These are phyloP conservation scores for Sphinx pinastri DNA, from an alignment of 2,888 invertebrate genomes.

Conservation along the genomic window DNA sequence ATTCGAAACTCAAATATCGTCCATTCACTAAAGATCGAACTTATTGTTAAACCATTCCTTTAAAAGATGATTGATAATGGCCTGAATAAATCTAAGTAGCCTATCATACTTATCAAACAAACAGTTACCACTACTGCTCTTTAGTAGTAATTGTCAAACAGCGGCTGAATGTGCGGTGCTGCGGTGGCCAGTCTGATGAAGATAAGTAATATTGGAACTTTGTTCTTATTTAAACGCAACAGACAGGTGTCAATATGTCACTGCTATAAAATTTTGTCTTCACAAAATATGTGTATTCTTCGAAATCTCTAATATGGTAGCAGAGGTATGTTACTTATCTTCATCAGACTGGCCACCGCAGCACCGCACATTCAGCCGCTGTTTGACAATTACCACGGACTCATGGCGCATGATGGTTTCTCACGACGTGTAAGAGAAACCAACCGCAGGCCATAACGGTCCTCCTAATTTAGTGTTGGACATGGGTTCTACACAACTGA, in stretches of 20 bases:
- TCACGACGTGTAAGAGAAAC: constrained; percentile 63
- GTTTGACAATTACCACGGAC: constrained; percentile 68
- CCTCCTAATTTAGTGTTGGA: constrained; percentile 45
- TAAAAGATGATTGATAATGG: too few relatives aligned
- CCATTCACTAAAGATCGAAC: background rate
- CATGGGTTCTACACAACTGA: background rate
- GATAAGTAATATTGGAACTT: too few relatives aligned
- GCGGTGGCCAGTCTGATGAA: constrained; percentile 51
- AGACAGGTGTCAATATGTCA: too few relatives aligned
- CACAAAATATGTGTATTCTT: too few relatives aligned
- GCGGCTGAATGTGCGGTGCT: constrained; percentile 58
- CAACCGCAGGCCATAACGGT: constrained; percentile 56
- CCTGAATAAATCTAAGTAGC: too few relatives aligned
- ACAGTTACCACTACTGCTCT: too few relatives aligned
- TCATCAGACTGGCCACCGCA: constrained; percentile 53
- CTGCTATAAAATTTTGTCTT: too few relatives aligned
- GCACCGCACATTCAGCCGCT: constrained; percentile 57
- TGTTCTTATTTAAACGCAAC: too few relatives aligned
- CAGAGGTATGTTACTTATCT: background rate
- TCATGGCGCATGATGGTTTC: constrained; percentile 63
- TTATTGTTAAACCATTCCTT: background rate
- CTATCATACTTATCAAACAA: too few relatives aligned
- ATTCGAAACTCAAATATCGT: constrained; percentile 31
- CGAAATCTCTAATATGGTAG: too few relatives aligned
- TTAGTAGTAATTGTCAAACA: constrained; percentile 68